A percentile compares a stretch with the other conserved stretches of the same genome.
These are phyloP conservation scores for Papilio protenor DNA, from an alignment of 2,888 invertebrate species.

Conservation along the genomic window DNA sequence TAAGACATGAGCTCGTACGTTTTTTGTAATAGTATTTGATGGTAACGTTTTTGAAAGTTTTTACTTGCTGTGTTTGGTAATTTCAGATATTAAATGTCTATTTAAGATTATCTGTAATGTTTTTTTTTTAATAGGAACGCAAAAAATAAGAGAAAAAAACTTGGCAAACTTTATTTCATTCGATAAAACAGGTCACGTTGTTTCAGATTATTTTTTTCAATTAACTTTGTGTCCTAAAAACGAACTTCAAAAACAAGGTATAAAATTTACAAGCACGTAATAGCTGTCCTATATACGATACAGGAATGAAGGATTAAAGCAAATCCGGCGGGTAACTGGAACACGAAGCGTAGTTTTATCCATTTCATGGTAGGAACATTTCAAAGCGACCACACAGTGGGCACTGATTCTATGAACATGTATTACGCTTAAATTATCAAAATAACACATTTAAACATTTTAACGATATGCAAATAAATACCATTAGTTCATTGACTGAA, in stretches of 20 bases:
- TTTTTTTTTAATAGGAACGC: too few species aligned
- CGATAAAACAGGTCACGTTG: neutral
- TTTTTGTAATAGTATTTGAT: neutral
- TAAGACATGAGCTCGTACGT: neutral
- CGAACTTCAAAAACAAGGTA: neutral
- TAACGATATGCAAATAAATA: neutral
- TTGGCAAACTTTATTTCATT: neutral
- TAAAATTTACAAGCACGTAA: neutral
- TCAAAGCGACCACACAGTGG: neutral
- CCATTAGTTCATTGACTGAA: neutral
- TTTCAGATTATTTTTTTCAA: neutral
- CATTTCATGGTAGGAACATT: conserved; percentile 22
- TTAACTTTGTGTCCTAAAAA: conserved; percentile 1
- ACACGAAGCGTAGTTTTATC: conserved; percentile 31
- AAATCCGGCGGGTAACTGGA: conserved; percentile 32
- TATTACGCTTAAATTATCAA: neutral
- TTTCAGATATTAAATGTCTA: neutral
- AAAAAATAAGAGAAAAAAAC: neutral
- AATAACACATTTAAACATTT: neutral
- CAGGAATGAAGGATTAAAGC: conserved; percentile 35
- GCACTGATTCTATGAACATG: neutral
- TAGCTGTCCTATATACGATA: conserved; percentile 29
- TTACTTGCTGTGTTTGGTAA: too few species aligned
- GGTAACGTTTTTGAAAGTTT: neutral
- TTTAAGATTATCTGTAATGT: neutral